These are phyloP conservation scores for Herminia tarsipennalis DNA, from an alignment of 2,888 invertebrate genomes.

Conservation along the genomic window DNA sequence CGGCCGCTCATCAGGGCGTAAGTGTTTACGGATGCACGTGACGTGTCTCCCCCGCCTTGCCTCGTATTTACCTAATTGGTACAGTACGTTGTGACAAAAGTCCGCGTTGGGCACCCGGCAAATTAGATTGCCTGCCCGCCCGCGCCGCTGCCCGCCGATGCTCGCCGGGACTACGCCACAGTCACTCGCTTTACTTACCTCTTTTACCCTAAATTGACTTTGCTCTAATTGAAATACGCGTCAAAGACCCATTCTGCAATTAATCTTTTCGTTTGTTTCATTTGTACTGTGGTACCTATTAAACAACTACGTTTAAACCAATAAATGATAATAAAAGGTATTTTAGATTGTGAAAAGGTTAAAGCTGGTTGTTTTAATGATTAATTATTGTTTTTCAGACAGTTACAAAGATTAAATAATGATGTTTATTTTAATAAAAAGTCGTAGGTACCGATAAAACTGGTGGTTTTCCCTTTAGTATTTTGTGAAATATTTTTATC, in stretches of 20 bases:
- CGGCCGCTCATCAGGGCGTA: slow-evolving; percentile 65
- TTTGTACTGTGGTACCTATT: slow-evolving; percentile 17
- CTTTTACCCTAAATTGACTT: slow-evolving; percentile 79
- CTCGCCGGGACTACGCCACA: slow-evolving; percentile 32
- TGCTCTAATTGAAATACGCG: slow-evolving; percentile 72
- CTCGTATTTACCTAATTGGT: slow-evolving; percentile 81
- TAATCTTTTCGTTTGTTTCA: slow-evolving; percentile 50
- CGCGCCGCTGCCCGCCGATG: slow-evolving; percentile 38
- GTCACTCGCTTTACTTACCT: slow-evolving; percentile 70
- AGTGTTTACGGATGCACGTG: slow-evolving; percentile 75
- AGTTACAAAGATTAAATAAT: no score
- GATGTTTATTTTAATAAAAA: no score
- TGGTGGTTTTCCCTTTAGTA: no score
- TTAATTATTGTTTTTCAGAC: no score
- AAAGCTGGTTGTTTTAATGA: no score
- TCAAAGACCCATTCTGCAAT: slow-evolving; percentile 56
- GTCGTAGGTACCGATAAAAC: no score
- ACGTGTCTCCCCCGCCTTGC: slow-evolving; percentile 49
- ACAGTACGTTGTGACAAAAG: slow-evolving; percentile 77
- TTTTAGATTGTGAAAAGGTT: not conserved
- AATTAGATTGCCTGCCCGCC: slow-evolving; percentile 74
- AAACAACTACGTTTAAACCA: slow-evolving; percentile 1
- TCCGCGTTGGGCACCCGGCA: slow-evolving; percentile 63
- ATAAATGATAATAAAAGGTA: slow-evolving; percentile 1
- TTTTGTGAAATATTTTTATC: no score